These are phyloP conservation scores for Bombus cullumanus DNA, from an alignment of 1,140 invertebrate species.

Conservation along the genomic window DNA sequence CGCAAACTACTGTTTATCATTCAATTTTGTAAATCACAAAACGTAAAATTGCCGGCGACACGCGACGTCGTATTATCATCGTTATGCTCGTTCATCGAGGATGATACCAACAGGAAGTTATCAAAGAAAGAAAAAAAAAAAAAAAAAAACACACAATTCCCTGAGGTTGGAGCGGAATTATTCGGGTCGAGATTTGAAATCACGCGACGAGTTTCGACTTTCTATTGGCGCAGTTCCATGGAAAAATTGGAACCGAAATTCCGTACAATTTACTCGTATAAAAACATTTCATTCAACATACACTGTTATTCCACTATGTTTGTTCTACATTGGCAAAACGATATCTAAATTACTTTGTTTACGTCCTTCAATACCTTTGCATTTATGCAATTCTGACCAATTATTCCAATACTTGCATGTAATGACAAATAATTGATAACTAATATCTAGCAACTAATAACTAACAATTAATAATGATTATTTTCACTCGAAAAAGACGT, in stretches of 20 bases:
- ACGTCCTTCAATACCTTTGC: no score
- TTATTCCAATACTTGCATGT: no score
- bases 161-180: conserved; percentile 39
- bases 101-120: conserved; percentile 40
- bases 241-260: background rate
- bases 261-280: background rate
- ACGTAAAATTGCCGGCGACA: background rate
- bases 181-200: conserved; percentile 18
- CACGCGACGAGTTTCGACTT: background rate
- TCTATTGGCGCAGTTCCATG: background rate
- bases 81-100: background rate
- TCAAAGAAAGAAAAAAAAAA: background rate
- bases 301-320: no score
- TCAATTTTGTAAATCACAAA: background rate
- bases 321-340: no score
- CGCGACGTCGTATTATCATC: background rate
- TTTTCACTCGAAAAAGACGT: background rate
- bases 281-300: background rate
- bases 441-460: background rate
- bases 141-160: conserved; percentile 37
- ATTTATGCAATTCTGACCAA: background rate
- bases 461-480: background rate
- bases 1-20: background rate
- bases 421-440: background rate
- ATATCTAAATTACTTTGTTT: no score